These are phyloP conservation scores for Urocitellus parryii DNA, from an alignment of 2,113 vertebrate genomes.

Conservation along the genomic window DNA sequence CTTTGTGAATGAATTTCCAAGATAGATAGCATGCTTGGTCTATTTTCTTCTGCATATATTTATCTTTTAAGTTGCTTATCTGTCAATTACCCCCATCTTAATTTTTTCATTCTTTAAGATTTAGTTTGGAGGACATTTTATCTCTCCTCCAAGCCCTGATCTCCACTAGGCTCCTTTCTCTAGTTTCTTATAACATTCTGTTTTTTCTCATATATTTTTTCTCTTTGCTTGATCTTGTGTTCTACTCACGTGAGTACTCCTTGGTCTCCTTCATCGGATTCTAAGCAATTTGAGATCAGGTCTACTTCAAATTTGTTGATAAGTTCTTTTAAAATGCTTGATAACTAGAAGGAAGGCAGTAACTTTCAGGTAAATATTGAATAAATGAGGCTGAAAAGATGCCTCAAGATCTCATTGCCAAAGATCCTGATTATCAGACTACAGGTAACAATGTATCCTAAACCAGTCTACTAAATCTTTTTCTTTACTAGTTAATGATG, in stretches of 20 bases:
- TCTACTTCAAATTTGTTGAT: neutral
- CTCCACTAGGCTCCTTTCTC: neutral
- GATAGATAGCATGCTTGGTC: neutral
- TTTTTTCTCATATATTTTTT: constrained; percentile 8
- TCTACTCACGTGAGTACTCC: neutral
- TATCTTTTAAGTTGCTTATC: neutral
- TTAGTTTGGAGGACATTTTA: neutral
- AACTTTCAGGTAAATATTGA: neutral
- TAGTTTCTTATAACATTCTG: neutral
- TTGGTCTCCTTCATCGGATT: neutral
- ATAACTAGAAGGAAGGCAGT: neutral
- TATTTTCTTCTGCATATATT: neutral
- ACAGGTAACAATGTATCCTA: neutral
- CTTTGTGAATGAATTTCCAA: constrained; percentile 15
- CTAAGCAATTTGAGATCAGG: neutral
- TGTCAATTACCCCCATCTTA: neutral
- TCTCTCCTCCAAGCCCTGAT: neutral
- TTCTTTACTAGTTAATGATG: neutral
- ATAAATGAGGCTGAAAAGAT: neutral
- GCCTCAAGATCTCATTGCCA: neutral
- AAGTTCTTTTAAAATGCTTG: neutral
- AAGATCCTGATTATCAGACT: neutral
- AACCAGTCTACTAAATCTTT: neutral
- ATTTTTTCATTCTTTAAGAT: neutral
- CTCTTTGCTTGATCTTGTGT: neutral